Conservation (phyloP, 2,888 invertebrate species). For the Beris chalybata region DNA sequence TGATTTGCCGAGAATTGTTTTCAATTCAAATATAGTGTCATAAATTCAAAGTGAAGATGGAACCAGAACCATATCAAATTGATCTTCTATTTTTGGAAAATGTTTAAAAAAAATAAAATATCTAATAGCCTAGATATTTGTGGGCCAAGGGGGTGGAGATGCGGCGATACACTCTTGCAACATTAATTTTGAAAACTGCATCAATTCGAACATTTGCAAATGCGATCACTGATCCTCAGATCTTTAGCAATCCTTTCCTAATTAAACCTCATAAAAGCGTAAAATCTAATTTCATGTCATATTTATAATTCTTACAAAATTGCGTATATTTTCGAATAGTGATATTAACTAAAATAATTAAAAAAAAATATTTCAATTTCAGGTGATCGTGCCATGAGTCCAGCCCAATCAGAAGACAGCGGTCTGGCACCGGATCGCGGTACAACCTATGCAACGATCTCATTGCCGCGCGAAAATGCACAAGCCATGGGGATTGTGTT, state of each 20-base stretch:
- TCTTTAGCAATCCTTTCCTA: slow-evolving; percentile 6
- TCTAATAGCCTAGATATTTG: too few species aligned
- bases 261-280: slow-evolving; percentile 22
- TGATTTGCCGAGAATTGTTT: slow-evolving; percentile 30
- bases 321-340: too few species aligned
- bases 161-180: not conserved
- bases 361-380: slow-evolving; percentile 40
- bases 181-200: slow-evolving; percentile 29
- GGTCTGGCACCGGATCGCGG: slow-evolving; percentile 56
- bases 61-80: too few species aligned
- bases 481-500: slow-evolving; percentile 55
- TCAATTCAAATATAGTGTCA: slow-evolving; percentile 23
- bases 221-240: slow-evolving; percentile 18
- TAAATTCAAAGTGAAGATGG: slow-evolving; percentile 26
- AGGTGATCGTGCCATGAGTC: slow-evolving; percentile 57
- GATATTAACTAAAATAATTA: not conserved
- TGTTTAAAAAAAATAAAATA: too few species aligned
- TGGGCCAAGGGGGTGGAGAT: too few species aligned
- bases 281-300: not conserved
- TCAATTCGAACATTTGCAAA: not conserved
- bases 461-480: slow-evolving; percentile 54
- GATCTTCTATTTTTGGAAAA: too few species aligned
- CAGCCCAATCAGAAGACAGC: slow-evolving; percentile 57
- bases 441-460: slow-evolving; percentile 56
- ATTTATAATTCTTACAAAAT: not conserved